Evolutionary conservation across 2,797 vertebrate genomes (phyloP), one percentile per base, ranked within the genome.

Genomic region (Benthosema pterotum): DNA sequence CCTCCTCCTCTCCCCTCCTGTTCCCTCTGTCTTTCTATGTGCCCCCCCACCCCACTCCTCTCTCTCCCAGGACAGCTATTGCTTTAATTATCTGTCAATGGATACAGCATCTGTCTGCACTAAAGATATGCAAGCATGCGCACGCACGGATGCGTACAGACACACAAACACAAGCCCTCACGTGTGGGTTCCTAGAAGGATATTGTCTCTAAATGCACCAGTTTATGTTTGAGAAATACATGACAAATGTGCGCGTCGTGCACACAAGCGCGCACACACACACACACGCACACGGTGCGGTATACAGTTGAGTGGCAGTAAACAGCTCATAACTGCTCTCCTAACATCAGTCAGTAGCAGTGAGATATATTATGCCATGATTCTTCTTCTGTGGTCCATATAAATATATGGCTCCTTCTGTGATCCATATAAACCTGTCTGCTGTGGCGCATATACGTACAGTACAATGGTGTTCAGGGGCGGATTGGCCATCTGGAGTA

Each of bases 1-100:
- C 11, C 28, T 18, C 16, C 17, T 3, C 2, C 45, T 46, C n/a
- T 7, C 6, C 45, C 6, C 45, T 46, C 45, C n/a, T n/a, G n/a
- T n/a, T 46, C 1, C 5, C 45, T 46, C 13, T 46, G 13, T 46
- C 45, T n/a, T 14, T n/a, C 32, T 6, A 4, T 28, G 25, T 25
- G 17, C 2, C 17, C 47, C 14, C 43, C 14, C 5, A 4, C 9
- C 2, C 2, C 9, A 1, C 9, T 12, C 13, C 52, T 63, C 74
- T 12, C 45, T 67, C 67, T 60, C 11, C 61, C 47, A 74, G 72
- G 70, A 72, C 62, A 46, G 66, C 77, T 76, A 77, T 65, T 80
- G 75, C 67, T 83, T 78, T 79, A 85, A 83, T 83, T 86, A 77
- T 74, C 67, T 68, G 13, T 79, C 72, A 67, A 69, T 74, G 63